A percentile compares a stretch with the other conserved stretches of the same genome.
These are phyloP conservation scores for Columbina picui DNA, from an alignment of 2,113 vertebrate genomes.

Conservation along the genomic window DNA sequence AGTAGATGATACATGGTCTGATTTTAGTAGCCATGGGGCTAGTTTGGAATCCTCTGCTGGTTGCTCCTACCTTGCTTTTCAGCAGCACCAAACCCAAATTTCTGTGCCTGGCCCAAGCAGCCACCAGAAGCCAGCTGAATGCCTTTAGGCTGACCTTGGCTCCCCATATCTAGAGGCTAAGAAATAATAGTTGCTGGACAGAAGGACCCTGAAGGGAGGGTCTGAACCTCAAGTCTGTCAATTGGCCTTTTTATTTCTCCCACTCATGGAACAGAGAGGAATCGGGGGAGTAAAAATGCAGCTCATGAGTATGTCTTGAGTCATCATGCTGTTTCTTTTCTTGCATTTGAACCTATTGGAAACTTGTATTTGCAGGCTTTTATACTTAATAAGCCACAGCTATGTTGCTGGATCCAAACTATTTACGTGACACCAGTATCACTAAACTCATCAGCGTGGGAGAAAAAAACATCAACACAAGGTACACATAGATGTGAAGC, in stretches of 20 bases:
- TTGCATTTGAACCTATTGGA: not conserved
- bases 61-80: not conserved
- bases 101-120: not conserved
- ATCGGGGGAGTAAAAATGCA: not conserved
- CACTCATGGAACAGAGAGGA: not conserved
- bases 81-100: not conserved
- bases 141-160: not conserved
- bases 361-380: not conserved
- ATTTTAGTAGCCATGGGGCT: not conserved
- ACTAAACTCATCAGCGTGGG: not conserved
- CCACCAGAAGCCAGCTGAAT: not conserved
- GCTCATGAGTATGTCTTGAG: not conserved
- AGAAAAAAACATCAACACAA: not conserved
- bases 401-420: not conserved
- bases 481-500: not conserved
- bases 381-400: not conserved
- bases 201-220: not conserved
- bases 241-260: not conserved
- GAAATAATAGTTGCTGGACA: not conserved
- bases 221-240: not conserved
- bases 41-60: not conserved
- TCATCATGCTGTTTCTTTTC: not conserved
- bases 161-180: accelerated
- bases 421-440: not conserved
- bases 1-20: not conserved